Base-by-base conservation (phyloP, 2,113 vertebrate genomes). In the Tursiops truncatus region DNA sequence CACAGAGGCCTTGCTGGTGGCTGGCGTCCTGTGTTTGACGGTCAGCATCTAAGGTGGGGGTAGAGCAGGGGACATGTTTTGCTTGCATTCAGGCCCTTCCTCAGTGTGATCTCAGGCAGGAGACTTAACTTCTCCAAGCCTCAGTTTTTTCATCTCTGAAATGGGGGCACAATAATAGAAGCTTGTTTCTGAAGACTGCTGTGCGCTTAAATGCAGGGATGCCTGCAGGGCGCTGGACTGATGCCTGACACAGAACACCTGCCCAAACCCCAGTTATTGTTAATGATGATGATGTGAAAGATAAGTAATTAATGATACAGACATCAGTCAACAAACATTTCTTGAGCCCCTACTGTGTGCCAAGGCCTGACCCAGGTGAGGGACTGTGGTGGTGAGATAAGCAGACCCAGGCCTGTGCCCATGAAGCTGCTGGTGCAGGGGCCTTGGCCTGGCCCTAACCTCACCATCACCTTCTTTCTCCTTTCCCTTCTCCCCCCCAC, bases 71-170 rank as follows among this genome's bases (percentile, higher is more conserved):
- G 63, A 21, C 20, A 21, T 58, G 56, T 58, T 83, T 67, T 56
- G 33, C 44, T 56, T 70, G 11, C 28, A 47, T 47, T 56, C n/a
- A n/a, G 67, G 71, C 25, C 73, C 62, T 80, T 76, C 65, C 44
- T 62, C 4, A 0, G 15, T 6, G 13, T 74, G 38, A 44, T 65
- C 58, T 73, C 41, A 26, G 26, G 56, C 50, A 85, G 33, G 63
- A 7, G 8, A 71, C 36, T 2, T 21, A 11, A 33, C 87, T 4
- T 68, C 28, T 60, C 58, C 10, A 28, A 23, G 60, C 36, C 65
- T 90, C n/a, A 21, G 44, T 67, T 79, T 95, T 79, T n/a, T 84
- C 58, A 80, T 81, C 58, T 96, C 81, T 91, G 62, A 77, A 84
- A 44, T 53, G 53, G 60, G 50, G 50, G 23, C n/a, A n/a, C 33